phyloP scores from a whole-genome alignment of 2,113 vertebrate genomes.

The Engraulis encrasicolus region DNA sequence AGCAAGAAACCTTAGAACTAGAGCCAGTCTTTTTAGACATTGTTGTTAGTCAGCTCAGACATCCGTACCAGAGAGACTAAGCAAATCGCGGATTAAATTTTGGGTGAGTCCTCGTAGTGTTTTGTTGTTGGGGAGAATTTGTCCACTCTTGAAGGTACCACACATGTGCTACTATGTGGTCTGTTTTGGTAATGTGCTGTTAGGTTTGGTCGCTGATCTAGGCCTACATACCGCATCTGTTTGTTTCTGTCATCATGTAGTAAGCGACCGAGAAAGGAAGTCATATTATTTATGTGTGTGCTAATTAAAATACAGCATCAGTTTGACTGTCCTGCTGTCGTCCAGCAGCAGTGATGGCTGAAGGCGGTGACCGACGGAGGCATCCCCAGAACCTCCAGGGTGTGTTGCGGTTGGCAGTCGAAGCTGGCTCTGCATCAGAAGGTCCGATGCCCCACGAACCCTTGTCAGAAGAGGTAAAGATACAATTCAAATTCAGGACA shows the following conservation, averaged over 20 bases:
- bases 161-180: neutral
- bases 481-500: neutral
- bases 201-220: no score
- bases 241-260: no score
- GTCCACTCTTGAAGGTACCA: neutral
- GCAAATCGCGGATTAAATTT: neutral
- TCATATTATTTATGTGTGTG: no score
- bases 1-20: no score
- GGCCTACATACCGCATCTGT: no score
- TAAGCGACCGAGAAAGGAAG: no score
- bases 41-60: neutral
- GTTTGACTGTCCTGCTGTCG: neutral
- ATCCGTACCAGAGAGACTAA: neutral
- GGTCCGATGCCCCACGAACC: conserved; percentile 69
- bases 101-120: neutral
- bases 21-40: no score
- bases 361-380: conserved; percentile 61
- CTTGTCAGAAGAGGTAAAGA: conserved; percentile 86
- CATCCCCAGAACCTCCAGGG: conserved; percentile 84
- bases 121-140: neutral
- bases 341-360: conserved; percentile 67
- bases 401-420: conserved; percentile 85
- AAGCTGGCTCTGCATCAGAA: conserved; percentile 77
- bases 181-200: neutral
- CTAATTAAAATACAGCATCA: no score